These are phyloP conservation scores for Fukomys damarensis DNA, from an alignment of 2,113 vertebrate species.

Conservation along the genomic window DNA sequence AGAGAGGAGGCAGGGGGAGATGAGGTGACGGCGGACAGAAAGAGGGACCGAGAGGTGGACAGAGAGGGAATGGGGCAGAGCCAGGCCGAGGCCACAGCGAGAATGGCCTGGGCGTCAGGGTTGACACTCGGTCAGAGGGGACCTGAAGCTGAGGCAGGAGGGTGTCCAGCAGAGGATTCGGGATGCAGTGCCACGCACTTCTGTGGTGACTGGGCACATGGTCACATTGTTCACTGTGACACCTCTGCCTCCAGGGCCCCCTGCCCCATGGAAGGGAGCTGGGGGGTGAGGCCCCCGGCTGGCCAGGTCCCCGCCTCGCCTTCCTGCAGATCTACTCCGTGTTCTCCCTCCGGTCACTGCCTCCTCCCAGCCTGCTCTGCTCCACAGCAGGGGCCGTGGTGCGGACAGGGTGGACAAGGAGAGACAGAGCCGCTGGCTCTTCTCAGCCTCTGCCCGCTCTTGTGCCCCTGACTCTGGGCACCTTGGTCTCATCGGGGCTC, in stretches of 20 bases:
- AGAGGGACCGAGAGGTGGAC: not conserved
- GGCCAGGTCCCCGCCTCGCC: not conserved
- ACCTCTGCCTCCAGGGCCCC: not conserved
- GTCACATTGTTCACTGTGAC: not conserved
- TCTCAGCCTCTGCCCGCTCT: too few species aligned
- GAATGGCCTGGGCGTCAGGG: not conserved
- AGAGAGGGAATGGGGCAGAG: not conserved
- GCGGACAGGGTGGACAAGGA: not conserved
- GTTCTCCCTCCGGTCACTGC: not conserved
- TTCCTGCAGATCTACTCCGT: not conserved
- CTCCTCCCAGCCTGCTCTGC: not conserved
- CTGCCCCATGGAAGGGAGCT: accelerated
- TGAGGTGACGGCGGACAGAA: not conserved
- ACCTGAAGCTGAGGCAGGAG: not conserved
- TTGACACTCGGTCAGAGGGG: not conserved
- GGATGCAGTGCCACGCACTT: not conserved
- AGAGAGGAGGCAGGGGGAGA: not conserved
- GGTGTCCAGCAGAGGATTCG: not conserved
- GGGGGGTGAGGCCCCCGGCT: not conserved
- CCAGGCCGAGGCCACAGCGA: not conserved
- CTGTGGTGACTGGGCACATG: not conserved
- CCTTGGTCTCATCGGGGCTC: not conserved
- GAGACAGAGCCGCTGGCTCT: accelerated
- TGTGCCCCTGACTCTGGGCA: accelerated
- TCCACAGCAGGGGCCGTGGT: accelerated